Evolutionary conservation across 2,113 vertebrate genomes (phyloP).

Genomic region (Chascanopsetta lugubris): DNA sequence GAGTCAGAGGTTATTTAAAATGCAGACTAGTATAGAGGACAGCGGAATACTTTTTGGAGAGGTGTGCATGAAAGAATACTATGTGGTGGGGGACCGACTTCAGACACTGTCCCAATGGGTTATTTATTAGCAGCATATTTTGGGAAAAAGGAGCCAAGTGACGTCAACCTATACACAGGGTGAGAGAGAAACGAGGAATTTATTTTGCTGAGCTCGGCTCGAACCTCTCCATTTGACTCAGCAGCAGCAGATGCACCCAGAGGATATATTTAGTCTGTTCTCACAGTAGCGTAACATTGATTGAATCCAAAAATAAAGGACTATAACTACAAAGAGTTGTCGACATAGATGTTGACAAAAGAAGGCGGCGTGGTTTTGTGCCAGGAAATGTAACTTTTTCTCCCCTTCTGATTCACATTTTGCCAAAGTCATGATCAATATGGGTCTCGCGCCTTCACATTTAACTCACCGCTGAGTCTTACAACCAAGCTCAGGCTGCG

Average conservation of each 20-base stretch:
- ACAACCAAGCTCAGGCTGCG: neutral
- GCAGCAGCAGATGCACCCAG: slow-evolving; percentile 41
- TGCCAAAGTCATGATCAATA: slow-evolving; percentile 4
- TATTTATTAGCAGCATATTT: slow-evolving; percentile 70
- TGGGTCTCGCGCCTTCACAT: neutral
- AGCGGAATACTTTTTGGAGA: slow-evolving; percentile 19
- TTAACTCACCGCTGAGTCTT: neutral
- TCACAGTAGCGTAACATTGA: neutral
- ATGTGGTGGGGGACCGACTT: slow-evolving; percentile 14
- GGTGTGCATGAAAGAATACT: slow-evolving; percentile 20
- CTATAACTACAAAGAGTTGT: neutral
- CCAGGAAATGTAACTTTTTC: too few relatives aligned
- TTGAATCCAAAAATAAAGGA: slow-evolving; percentile 5
- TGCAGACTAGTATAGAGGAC: neutral
- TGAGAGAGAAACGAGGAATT: slow-evolving; percentile 34
- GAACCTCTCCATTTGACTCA: slow-evolving; percentile 44
- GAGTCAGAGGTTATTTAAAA: neutral
- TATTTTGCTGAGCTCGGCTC: slow-evolving; percentile 50
- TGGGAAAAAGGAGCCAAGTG: slow-evolving; percentile 55
- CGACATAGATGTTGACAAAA: neutral
- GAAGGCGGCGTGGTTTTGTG: neutral
- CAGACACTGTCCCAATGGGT: slow-evolving; percentile 51
- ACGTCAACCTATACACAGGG: slow-evolving; percentile 34
- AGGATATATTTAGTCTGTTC: slow-evolving; percentile 22
- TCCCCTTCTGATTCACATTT: too few relatives aligned